These are phyloP conservation scores for Syrrhaptes paradoxus DNA, from an alignment of 2,113 vertebrate genomes.

Conservation along the genomic window DNA sequence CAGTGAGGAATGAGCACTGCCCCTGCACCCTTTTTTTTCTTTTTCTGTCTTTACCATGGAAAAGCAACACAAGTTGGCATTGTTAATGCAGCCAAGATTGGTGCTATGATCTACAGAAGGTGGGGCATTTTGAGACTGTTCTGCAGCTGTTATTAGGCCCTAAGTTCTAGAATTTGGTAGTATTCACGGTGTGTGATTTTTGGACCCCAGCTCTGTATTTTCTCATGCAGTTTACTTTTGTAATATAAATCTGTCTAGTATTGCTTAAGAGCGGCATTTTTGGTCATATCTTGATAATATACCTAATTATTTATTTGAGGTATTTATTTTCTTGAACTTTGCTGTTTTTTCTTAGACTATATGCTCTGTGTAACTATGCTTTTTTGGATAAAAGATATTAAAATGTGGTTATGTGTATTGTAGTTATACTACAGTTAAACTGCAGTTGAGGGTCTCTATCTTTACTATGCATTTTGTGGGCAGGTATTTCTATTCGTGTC, in stretches of 20 bases:
- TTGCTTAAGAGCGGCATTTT: background rate
- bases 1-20: background rate
- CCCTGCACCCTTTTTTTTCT: too few relatives aligned
- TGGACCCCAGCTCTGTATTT: background rate
- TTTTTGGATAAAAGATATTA: too few relatives aligned
- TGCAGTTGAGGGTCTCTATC: background rate
- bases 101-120: background rate
- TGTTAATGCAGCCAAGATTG: background rate
- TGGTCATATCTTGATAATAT: background rate
- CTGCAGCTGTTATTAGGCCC: background rate
- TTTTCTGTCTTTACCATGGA: background rate
- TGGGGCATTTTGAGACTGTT: background rate
- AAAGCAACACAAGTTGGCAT: background rate
- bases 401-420: rapidly evolving
- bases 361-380: background rate
- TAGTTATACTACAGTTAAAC: background rate
- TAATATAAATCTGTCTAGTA: background rate
- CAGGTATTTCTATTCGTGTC: background rate
- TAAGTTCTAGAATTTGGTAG: background rate
- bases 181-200: background rate
- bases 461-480: background rate
- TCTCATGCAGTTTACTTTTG: background rate
- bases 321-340: background rate
- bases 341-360: background rate
- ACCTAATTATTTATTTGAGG: background rate